These are phyloP conservation scores for Parthenolecanium corni DNA, from an alignment of 2,888 invertebrate species.

Conservation along the genomic window DNA sequence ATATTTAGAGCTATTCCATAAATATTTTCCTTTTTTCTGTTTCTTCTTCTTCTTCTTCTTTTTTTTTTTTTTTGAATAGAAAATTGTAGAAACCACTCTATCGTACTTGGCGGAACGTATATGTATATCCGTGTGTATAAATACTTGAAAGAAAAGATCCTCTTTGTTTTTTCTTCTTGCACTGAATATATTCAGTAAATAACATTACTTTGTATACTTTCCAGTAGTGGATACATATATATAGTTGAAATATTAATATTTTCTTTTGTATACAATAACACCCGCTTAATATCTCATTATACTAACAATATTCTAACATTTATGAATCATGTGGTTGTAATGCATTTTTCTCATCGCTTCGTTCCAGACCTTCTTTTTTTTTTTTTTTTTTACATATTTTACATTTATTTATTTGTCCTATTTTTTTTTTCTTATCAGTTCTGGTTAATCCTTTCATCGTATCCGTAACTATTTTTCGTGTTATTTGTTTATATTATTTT, in stretches of 20 bases:
- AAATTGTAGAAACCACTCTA: neutral
- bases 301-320: slow-evolving; percentile 31
- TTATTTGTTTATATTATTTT: slow-evolving; percentile 38
- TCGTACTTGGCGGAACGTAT: neutral
- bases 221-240: neutral
- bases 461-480: slow-evolving; percentile 24
- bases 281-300: slow-evolving; percentile 29
- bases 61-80: neutral
- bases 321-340: slow-evolving; percentile 12
- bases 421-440: slow-evolving; percentile 7
- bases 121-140: no score
- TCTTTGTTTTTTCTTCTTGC: no score
- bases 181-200: no score
- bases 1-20: neutral
- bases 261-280: slow-evolving; percentile 9
- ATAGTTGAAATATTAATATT: neutral
- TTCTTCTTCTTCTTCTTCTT: neutral
- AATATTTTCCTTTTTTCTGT: neutral
- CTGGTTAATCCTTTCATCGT: neutral
- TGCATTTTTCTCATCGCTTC: slow-evolving; percentile 9
- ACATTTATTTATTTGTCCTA: slow-evolving; percentile 6
- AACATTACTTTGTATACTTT: neutral
- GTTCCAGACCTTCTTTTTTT: neutral
- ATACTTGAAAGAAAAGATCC: no score
- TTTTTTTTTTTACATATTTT: no score